Evolutionary conservation across 2,888 invertebrate genomes (phyloP).

Genomic region (Philonicus albiceps): DNA sequence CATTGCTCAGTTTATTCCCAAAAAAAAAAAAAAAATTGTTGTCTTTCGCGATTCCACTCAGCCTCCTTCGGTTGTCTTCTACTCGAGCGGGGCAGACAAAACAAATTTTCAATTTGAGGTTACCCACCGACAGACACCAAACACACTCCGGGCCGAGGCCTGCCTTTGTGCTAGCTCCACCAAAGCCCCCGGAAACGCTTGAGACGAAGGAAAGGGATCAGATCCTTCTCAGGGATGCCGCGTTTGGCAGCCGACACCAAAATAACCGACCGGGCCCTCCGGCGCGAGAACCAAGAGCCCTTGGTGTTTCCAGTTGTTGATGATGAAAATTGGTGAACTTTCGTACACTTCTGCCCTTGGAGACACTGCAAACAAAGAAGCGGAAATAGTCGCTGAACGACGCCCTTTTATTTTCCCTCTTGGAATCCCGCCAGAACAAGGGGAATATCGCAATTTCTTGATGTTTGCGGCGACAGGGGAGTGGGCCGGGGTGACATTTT

Average conservation of each 20-base stretch:
- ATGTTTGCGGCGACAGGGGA: not conserved
- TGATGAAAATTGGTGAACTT: slow-evolving; percentile 27
- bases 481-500: not conserved
- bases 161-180: not conserved
- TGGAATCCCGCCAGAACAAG: slow-evolving; percentile 9
- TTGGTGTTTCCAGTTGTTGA: not conserved
- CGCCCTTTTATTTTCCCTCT: slow-evolving; percentile 23
- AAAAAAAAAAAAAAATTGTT: not conserved
- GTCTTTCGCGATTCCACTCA: not conserved
- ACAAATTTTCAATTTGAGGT: slow-evolving; percentile 23
- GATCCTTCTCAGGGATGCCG: not conserved
- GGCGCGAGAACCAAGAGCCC: not conserved
- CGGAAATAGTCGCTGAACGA: slow-evolving; percentile 35
- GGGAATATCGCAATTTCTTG: slow-evolving; percentile 10
- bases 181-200: not conserved
- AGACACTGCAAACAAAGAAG: slow-evolving; percentile 25
- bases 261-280: not conserved
- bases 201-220: not conserved
- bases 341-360: slow-evolving; percentile 15
- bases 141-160: not conserved
- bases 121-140: not conserved
- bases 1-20: not conserved
- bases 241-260: slow-evolving; percentile 17
- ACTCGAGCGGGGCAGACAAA: not conserved
- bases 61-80: not conserved